phyloP scores from a whole-genome alignment of 1,140 invertebrate genomes.

The Aphidius gifuensis region DNA sequence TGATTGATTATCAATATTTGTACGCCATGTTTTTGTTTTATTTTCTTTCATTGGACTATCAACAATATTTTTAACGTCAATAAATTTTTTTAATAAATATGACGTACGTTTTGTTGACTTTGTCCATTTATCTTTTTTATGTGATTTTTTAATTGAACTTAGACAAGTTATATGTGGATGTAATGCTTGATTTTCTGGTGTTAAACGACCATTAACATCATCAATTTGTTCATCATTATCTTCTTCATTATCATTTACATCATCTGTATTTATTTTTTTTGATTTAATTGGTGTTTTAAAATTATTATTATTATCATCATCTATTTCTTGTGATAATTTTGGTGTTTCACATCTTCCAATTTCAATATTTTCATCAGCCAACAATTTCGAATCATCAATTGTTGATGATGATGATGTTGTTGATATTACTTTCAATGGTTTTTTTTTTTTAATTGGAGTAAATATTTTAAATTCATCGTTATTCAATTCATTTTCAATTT shows the following conservation, averaged over 20 bases:
- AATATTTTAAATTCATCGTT: constrained; percentile 44
- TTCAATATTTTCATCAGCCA: neutral
- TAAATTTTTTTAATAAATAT: constrained; percentile 4
- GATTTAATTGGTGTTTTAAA: neutral
- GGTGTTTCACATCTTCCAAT: constrained; percentile 15
- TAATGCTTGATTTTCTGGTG: constrained; percentile 35
- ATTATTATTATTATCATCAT: no score
- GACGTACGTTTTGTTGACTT: constrained; percentile 15
- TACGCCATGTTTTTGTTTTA: constrained; percentile 6
- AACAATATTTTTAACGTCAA: neutral
- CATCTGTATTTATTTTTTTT: neutral
- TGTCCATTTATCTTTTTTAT: constrained; percentile 43
- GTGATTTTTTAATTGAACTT: constrained; percentile 47
- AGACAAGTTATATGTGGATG: constrained; percentile 34
- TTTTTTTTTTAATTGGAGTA: constrained; percentile 44
- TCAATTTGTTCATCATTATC: neutral
- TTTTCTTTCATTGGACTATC: neutral
- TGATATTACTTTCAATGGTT: constrained; percentile 11
- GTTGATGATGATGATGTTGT: constrained; percentile 4
- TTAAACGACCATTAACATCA: constrained; percentile 30
- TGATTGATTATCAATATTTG: constrained; percentile 2
- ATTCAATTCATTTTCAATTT: constrained; percentile 16
- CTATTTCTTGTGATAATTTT: neutral
- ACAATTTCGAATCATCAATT: neutral
- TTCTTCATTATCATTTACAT: neutral